Evolutionary conservation across 1,140 invertebrate genomes (phyloP).

Genomic region (Drosophila sp.): DNA sequence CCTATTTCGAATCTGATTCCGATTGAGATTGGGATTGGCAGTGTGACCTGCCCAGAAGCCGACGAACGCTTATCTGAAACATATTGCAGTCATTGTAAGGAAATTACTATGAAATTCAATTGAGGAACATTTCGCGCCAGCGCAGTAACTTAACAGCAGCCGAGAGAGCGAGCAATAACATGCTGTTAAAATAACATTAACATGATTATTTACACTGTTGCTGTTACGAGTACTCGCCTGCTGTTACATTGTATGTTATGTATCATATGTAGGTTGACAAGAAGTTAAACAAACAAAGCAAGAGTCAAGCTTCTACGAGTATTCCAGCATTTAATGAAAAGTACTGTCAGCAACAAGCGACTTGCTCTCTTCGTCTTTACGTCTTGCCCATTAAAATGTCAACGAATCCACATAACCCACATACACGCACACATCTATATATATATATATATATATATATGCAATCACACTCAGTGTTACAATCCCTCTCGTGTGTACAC

Average conservation of each 20-base stretch:
- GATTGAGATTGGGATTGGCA: slow-evolving; percentile 28
- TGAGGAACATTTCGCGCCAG: slow-evolving; percentile 58
- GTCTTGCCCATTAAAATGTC: slow-evolving; percentile 52
- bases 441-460: too few relatives aligned
- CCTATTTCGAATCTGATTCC: neutral
- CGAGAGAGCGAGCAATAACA: slow-evolving; percentile 26
- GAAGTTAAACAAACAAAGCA: slow-evolving; percentile 80
- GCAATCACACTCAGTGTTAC: slow-evolving; percentile 2
- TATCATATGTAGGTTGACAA: slow-evolving; percentile 64
- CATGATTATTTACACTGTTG: slow-evolving; percentile 8
- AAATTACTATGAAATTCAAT: slow-evolving; percentile 75
- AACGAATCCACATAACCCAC: slow-evolving; percentile 25
- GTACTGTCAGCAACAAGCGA: slow-evolving; percentile 66
- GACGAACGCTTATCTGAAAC: slow-evolving; percentile 72
- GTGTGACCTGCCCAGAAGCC: slow-evolving; percentile 52
- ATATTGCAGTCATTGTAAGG: slow-evolving; percentile 63
- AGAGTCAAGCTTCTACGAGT: slow-evolving; percentile 69
- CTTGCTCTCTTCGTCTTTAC: slow-evolving; percentile 36
- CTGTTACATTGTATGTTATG: neutral
- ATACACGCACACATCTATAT: neutral
- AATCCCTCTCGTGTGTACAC: slow-evolving; percentile 62
- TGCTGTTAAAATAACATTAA: slow-evolving; percentile 10
- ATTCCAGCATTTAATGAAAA: slow-evolving; percentile 67
- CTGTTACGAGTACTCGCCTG: slow-evolving; percentile 1
- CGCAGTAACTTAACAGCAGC: slow-evolving; percentile 33